Percentiles rank a stretch among this genome's conserved stretches.
Evolutionary conservation across 2,113 vertebrate species (phyloP).

Genomic region (Neolamprologus modestus): DNA sequence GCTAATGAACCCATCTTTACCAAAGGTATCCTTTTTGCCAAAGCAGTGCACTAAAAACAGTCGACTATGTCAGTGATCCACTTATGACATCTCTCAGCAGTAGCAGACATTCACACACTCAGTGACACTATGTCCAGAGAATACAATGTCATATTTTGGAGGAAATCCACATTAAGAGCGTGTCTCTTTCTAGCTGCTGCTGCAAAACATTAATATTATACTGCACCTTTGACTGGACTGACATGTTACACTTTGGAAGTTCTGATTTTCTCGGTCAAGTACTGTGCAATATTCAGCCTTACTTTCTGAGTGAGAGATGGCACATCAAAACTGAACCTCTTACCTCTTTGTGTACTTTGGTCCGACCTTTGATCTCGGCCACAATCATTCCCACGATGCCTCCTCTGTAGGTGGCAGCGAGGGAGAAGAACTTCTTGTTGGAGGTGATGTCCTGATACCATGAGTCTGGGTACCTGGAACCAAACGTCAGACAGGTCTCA

Average conservation of each 20-base stretch:
- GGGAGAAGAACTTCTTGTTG: conserved; percentile 99
- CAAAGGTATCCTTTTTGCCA: background rate
- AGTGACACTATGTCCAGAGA: background rate
- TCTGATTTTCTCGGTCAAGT: background rate
- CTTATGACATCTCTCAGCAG: background rate
- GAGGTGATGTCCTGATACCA: conserved; percentile 99
- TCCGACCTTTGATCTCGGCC: conserved; percentile 96
- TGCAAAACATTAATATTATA: background rate
- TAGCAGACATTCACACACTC: background rate
- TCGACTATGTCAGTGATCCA: background rate
- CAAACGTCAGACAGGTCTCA: background rate
- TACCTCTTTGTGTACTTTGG: conserved; percentile 99
- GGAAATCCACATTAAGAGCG: background rate
- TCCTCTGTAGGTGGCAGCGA: conserved; percentile 90
- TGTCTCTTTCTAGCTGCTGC: background rate
- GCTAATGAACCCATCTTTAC: background rate
- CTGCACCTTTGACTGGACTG: background rate
- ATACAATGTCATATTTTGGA: background rate
- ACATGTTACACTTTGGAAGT: background rate
- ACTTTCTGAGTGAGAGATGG: background rate
- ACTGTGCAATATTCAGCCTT: background rate
- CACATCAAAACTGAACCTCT: background rate
- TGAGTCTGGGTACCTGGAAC: conserved; percentile 94
- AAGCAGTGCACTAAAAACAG: conserved; percentile 54
- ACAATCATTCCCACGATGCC: conserved; percentile 98